These are phyloP conservation scores for Bombyx mandarina DNA, from an alignment of 1,140 invertebrate species.

Conservation along the genomic window DNA sequence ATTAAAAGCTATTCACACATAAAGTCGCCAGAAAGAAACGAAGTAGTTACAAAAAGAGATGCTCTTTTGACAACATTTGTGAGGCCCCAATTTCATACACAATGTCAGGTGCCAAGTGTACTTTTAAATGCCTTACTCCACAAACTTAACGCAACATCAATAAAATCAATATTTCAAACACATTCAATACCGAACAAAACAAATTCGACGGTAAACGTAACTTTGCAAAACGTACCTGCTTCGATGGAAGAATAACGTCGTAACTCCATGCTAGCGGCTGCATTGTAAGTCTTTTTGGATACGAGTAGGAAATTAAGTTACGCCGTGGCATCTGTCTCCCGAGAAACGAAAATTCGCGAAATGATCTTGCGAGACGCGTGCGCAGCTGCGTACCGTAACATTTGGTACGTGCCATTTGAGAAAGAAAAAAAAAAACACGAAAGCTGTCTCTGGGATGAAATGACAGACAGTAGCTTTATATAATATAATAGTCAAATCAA, in stretches of 20 bases:
- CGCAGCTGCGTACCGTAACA: conserved; percentile 39
- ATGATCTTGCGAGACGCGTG: conserved; percentile 26
- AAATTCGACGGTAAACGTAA: neutral
- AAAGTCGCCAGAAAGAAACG: no score
- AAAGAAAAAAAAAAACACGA: conserved; percentile 15
- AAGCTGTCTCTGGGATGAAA: no score
- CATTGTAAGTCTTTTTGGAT: conserved; percentile 11
- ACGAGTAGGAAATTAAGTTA: conserved; percentile 13
- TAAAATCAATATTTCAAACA: no score
- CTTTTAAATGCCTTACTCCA: neutral
- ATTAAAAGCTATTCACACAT: no score
- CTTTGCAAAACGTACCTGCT: neutral
- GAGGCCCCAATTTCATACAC: conserved; percentile 8
- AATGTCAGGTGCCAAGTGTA: conserved; percentile 11
- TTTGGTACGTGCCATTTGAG: conserved; percentile 50
- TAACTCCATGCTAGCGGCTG: conserved; percentile 1
- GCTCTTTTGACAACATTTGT: conserved; percentile 7
- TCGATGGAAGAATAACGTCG: neutral
- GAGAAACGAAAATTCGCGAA: conserved; percentile 47
- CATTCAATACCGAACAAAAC: no score
- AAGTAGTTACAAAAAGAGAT: conserved; percentile 1
- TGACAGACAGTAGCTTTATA: no score
- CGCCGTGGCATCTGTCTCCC: conserved; percentile 29
- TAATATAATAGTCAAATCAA: no score
- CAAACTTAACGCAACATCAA: no score